phyloP scores from a whole-genome alignment of 2,113 vertebrate genomes.

The Paramormyrops kingsleyae region DNA sequence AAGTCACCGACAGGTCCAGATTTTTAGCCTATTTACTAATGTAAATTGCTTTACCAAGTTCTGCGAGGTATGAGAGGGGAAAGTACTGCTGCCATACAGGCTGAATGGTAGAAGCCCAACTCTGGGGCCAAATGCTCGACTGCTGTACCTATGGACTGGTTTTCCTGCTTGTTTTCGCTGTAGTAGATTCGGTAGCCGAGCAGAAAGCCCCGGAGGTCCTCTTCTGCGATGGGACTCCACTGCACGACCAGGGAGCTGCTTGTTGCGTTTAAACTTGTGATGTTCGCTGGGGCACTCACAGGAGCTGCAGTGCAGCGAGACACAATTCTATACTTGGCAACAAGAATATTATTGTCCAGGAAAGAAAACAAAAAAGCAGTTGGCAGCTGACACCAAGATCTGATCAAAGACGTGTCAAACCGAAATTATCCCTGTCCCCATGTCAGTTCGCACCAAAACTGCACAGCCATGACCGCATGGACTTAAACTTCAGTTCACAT shows the following conservation, averaged over 20 bases:
- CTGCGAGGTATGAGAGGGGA: not conserved
- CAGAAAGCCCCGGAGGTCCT: constrained; percentile 66
- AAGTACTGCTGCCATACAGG: not conserved
- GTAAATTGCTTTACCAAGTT: not conserved
- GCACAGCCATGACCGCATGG: not conserved
- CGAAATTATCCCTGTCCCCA: not conserved
- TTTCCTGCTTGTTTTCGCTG: constrained; percentile 23
- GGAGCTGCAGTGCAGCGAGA: constrained; percentile 53
- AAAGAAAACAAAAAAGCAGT: not conserved
- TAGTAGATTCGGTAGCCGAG: constrained; percentile 62
- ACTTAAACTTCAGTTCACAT: not conserved
- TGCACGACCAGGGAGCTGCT: constrained; percentile 54
- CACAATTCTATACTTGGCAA: not conserved
- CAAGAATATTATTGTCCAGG: not conserved
- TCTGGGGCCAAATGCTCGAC: not conserved
- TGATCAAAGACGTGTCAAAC: not conserved
- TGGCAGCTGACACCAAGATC: not conserved
- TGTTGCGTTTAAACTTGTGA: constrained; percentile 52
- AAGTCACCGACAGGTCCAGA: not conserved
- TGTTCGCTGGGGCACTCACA: constrained; percentile 52
- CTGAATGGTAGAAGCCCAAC: not conserved
- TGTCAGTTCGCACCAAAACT: not conserved
- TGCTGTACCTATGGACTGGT: constrained; percentile 38
- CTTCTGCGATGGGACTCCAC: constrained; percentile 61
- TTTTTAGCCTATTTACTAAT: not conserved